Evolutionary conservation across 2,797 vertebrate genomes (phyloP), one percentile per base, ranked within the genome.

Genomic region (Calcarius lapponicus): DNA sequence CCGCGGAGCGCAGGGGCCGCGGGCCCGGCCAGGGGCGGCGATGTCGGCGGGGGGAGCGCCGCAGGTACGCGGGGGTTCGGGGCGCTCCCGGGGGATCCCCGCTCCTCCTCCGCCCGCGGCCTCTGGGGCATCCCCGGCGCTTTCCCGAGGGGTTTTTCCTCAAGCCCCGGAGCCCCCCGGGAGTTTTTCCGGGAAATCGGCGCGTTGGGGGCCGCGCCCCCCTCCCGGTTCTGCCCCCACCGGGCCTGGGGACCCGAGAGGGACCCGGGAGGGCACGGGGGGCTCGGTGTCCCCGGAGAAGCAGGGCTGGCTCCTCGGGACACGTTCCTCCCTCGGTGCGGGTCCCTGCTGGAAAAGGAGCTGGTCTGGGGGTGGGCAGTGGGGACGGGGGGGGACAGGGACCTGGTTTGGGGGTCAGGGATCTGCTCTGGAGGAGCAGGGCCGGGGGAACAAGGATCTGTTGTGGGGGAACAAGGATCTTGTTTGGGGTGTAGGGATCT

Each of bases 1-100:
- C 24, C 36, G 19, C 13, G 7, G 36, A 10, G 17, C 32, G 34
- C 14, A 28, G 29, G 12, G 47, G 34, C 80, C 56, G 56, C 50
- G 4, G n/a, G 54, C 51, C 29, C 51, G 51, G 29, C 22, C 11
- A 34, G 22, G n/a, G 45, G 67, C 51, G n/a, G 69, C 80, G 2
- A 92, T 92, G 95, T 87, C 87, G 5, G 67, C 93, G 3, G 91
- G 88, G 74, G 88, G 72, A 31, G 90, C 86, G 25, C 90, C 80
- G 36, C 95, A 93, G 94, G 93, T 92, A 92, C 5, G 48, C 7
- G n/a, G 31, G 19, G 9, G 8, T 8, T 28, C 47, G 34, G 67
- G 66, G n/a, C 3, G 7, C 29, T 61, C 38, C 56, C 38, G 47
- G 38, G 42, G 62, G 56, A 25, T 20, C n/a, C 66, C 64, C 47